Conservation (phyloP, 2,888 invertebrate genomes). For the Thereva nobilitata region DNA sequence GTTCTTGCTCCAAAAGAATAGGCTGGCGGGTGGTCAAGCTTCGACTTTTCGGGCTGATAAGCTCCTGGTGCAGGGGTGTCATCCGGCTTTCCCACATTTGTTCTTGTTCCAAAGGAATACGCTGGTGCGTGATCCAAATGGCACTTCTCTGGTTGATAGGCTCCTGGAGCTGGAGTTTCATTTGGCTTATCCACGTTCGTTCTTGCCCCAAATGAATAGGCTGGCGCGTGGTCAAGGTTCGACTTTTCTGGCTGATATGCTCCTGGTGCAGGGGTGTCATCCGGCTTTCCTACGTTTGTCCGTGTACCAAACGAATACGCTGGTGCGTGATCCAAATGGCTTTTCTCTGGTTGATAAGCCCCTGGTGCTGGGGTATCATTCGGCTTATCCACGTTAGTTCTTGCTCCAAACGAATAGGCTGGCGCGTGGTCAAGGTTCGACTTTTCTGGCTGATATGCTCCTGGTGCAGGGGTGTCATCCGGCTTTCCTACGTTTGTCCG, state of each 20-base stretch:
- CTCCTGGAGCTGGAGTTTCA: conserved; percentile 63
- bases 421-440: conserved; percentile 61
- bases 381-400: conserved; percentile 60
- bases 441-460: conserved; percentile 60
- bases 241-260: conserved; percentile 68
- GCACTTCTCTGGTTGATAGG: conserved; percentile 63
- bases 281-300: conserved; percentile 53
- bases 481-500: conserved; percentile 63
- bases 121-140: conserved; percentile 66
- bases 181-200: conserved; percentile 64
- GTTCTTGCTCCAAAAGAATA: conserved; percentile 68
- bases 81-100: conserved; percentile 63
- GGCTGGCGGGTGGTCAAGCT: conserved; percentile 61
- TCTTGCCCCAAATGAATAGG: conserved; percentile 71
- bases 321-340: conserved; percentile 57
- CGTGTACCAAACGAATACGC: conserved; percentile 66
- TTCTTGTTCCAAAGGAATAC: conserved; percentile 73
- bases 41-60: conserved; percentile 63
- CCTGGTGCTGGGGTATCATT: conserved; percentile 53
- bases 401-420: conserved; percentile 65
- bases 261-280: conserved; percentile 60
- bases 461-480: conserved; percentile 67
- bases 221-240: conserved; percentile 56
- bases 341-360: conserved; percentile 41
- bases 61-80: conserved; percentile 70